Conservation (phyloP, 2,888 invertebrate genomes). For the Rotaria sp. region DNA sequence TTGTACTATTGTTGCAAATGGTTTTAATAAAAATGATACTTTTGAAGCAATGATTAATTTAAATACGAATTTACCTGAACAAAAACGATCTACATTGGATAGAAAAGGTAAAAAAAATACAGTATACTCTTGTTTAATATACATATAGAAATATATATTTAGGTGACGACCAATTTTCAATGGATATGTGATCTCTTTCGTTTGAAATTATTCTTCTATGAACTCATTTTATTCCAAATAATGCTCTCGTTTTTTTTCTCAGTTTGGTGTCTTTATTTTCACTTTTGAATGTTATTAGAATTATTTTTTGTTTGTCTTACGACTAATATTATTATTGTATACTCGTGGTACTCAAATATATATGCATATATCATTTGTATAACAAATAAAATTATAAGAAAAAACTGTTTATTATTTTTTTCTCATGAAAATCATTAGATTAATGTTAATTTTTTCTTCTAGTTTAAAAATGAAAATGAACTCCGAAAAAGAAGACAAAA, state of each 20-base stretch:
- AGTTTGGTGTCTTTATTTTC: not conserved
- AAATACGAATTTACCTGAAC: not conserved
- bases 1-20: not conserved
- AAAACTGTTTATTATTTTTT: not conserved
- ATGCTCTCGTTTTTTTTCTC: not conserved
- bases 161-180: slow-evolving; percentile 8
- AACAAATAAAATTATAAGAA: not conserved
- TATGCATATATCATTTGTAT: not conserved
- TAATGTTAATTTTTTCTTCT: not conserved
- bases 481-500: not conserved
- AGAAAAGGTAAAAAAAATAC: not conserved
- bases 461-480: not conserved
- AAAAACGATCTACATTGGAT: not conserved
- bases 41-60: not conserved
- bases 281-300: not conserved
- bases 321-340: not conserved
- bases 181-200: not conserved
- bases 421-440: not conserved
- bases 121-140: too few species aligned
- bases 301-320: not conserved
- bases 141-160: not conserved
- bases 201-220: not conserved
- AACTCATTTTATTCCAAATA: too few species aligned
- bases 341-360: not conserved
- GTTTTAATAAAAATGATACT: not conserved